phyloP scores from a whole-genome alignment of 2,797 vertebrate genomes.

The Threskiornis aethiopicus region DNA sequence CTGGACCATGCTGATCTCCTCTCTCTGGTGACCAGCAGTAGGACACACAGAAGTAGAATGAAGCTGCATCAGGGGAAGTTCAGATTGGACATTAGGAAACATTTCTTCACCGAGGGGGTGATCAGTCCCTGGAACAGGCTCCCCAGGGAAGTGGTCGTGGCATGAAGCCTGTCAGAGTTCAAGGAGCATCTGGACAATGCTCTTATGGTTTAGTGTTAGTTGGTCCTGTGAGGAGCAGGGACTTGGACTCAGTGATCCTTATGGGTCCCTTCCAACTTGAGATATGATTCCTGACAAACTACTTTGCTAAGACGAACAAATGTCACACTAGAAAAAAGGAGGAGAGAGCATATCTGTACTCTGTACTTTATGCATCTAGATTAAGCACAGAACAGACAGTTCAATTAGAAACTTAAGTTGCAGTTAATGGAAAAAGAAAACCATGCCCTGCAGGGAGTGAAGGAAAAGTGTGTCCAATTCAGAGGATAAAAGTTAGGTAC shows the following conservation, averaged over 20 bases:
- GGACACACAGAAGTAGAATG: neutral
- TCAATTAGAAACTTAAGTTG: neutral
- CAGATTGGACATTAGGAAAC: neutral
- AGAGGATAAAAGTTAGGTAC: neutral
- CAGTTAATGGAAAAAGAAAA: neutral
- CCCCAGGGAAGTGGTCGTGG: neutral
- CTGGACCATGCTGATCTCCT: neutral
- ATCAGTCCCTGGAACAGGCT: neutral
- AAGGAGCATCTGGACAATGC: accelerated
- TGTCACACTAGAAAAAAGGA: neutral
- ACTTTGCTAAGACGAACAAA: neutral
- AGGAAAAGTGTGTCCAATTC: neutral
- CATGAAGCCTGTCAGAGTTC: neutral
- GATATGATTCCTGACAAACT: neutral
- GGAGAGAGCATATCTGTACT: neutral
- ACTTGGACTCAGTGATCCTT: neutral
- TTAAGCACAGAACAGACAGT: neutral
- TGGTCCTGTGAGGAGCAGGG: neutral
- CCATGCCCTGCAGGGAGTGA: neutral
- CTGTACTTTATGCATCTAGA: neutral
- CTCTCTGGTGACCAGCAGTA: neutral
- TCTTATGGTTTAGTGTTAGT: neutral
- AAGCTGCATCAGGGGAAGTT: neutral
- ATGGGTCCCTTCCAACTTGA: neutral
- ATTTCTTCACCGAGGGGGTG: neutral